Base-by-base conservation (phyloP, 2,113 vertebrate species). In the Anhinga rufa region DNA sequence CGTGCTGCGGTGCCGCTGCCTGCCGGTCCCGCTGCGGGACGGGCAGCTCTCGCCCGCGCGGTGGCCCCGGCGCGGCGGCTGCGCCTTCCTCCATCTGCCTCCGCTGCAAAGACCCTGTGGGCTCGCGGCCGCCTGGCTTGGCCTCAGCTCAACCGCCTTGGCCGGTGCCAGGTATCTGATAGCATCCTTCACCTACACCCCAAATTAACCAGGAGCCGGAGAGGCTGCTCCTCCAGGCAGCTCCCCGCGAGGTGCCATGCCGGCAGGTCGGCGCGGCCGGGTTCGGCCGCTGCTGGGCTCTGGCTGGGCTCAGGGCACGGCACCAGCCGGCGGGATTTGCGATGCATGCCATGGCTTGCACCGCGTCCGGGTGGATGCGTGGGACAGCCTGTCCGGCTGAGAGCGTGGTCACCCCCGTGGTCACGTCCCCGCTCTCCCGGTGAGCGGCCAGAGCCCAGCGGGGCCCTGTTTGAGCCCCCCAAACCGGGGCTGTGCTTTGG, bases 1-100 rank as follows among this genome's bases (percentile, higher is more conserved):
- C 13, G 1, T 3, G 22, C 29, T 7, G 28, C 14, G 0, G 44
- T 17, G 78, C 58, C 11, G 1, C 51, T 36, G 36, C 58, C 78
- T 14, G 57, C 51, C 16, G 1, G 0, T 72, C 48, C 62, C 1
- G 1, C 29, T 1, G 0, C 22, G 0, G 38, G 4, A 1, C 1
- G 28, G 28, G 62, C 9, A 7, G 62, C 40, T 21, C 34, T 28
- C 8, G 44, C 31, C 40, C 2, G 8, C 3, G 5, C 0, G 8
- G 48, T 28, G 48, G 36, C 18, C 61, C 34, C 8, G 51, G 52
- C n/a, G 13, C 29, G 42, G 61, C 4, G 28, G 55, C 36, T 17
- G 15, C 64, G 66, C 40, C 42, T 5, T 3, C 77, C 44, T 52
- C 36, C 38, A 2, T 19, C 52, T 1, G 1, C 14, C 44, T 14